These are phyloP conservation scores for Eospalax fontanierii DNA, from an alignment of 2,797 vertebrate genomes.

Conservation along the genomic window DNA sequence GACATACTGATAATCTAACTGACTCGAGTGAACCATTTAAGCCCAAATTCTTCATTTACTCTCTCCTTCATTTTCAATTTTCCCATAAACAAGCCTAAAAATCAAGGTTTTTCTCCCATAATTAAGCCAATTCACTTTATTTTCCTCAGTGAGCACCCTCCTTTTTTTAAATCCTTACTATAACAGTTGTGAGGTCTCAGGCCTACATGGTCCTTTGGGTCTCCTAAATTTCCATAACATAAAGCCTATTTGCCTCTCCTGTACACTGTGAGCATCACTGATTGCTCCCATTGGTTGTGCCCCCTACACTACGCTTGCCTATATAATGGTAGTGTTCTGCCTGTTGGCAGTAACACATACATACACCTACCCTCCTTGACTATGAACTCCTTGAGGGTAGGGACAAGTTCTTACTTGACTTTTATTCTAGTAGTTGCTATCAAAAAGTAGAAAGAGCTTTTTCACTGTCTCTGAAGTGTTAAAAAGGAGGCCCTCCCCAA, in stretches of 20 bases:
- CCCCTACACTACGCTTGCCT: neutral
- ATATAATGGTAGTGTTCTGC: neutral
- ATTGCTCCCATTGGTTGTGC: neutral
- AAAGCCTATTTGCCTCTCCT: neutral
- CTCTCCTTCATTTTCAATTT: slow-evolving; percentile 58
- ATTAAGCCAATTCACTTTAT: neutral
- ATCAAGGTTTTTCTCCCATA: slow-evolving; percentile 2
- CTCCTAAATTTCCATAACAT: slow-evolving; percentile 16
- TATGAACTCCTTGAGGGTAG: slow-evolving; percentile 65
- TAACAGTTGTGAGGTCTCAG: slow-evolving; percentile 29
- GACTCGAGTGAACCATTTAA: slow-evolving; percentile 54
- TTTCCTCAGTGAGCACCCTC: neutral
- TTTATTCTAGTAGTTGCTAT: slow-evolving; percentile 14
- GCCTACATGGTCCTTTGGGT: neutral
- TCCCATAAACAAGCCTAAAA: slow-evolving; percentile 6
- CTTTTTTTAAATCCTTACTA: slow-evolving; percentile 40
- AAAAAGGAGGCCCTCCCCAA: slow-evolving; percentile 58
- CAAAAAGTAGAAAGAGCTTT: slow-evolving; percentile 61
- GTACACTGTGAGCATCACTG: neutral
- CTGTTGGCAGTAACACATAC: neutral
- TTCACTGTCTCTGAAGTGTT: slow-evolving; percentile 53
- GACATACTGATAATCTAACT: slow-evolving; percentile 46
- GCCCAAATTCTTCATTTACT: slow-evolving; percentile 40
- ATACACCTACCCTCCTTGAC: neutral
- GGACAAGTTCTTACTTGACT: slow-evolving; percentile 18